Base-by-base conservation (phyloP, 2,113 vertebrate species). In the Taurulus bubalis region DNA sequence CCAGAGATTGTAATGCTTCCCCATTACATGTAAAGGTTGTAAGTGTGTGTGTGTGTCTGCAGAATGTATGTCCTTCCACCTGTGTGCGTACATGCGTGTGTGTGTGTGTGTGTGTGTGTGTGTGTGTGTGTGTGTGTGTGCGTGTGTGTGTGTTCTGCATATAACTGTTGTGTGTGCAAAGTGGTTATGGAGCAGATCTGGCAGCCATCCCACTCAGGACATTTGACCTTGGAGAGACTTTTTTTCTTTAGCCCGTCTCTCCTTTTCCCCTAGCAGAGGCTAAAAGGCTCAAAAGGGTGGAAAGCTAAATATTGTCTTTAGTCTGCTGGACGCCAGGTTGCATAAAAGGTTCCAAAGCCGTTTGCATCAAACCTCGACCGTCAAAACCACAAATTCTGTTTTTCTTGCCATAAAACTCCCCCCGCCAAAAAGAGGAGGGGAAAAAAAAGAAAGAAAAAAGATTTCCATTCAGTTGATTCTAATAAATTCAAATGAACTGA, bases 231-330 rank as follows among this genome's bases (percentile, higher is more conserved):
- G 82, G 67, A 95, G 91, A 82, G 79, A 69, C 30, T 16, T 87
- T 58, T 58, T 22, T 56, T 45, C 34, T 53, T 80, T 68, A 80
- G 84, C 69, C 87, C 94, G 96, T 96, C 95, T 93, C 94, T 91
- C 89, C 90, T 93, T 94, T 94, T 94, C 93, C 94, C 90, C 83
- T 90, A 71, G 87, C 92, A 85, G 92, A 93, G 94, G 91, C 95
- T 95, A 94, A 96, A 96, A 95, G 94, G 95, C 96, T 97, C 96
- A 95, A 96, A 96, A 97, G 96, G 96, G 96, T 98, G 96, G 97
- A 98, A 99, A 98, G 96, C 94, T 86, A 97, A 99, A 98, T 98
- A 98, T 99, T 98, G 96, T 96, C 95, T 97, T 97, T 97, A 96
- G 96, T 96, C 96, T 96, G 94, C 95, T 96, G 96, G 96, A 97